Evolutionary conservation across 2,888 invertebrate species (phyloP).

Genomic region (Cancer borealis): DNA sequence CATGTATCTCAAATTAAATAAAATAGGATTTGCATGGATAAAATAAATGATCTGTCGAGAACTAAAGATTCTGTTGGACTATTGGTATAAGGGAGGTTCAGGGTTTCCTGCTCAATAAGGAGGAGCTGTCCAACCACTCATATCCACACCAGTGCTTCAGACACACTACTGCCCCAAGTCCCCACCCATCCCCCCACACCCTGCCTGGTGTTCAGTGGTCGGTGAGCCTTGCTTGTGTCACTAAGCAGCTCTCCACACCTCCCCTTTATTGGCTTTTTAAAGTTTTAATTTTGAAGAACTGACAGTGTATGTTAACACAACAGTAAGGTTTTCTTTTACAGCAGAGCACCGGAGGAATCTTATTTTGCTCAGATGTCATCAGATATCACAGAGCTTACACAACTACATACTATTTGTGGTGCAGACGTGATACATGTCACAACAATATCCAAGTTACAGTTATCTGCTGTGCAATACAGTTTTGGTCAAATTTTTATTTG

Average conservation of each 20-base stretch:
- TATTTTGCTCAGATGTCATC: not conserved
- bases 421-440: not conserved
- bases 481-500: not conserved
- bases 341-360: not conserved
- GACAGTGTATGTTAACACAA: not conserved
- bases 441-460: not conserved
- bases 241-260: not conserved
- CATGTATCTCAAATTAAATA: not conserved
- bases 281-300: not conserved
- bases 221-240: not conserved
- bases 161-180: slow-evolving; percentile 1
- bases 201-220: not conserved
- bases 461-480: not conserved
- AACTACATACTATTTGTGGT: too few relatives aligned
- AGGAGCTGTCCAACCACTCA: slow-evolving; percentile 26
- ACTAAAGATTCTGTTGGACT: not conserved
- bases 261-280: not conserved
- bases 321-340: not conserved
- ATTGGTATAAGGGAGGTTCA: not conserved
- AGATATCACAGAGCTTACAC: not conserved
- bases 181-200: not conserved
- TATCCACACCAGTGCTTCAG: slow-evolving; percentile 16
- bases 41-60: not conserved
- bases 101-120: not conserved
- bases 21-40: not conserved